Conservation (phyloP, 1,140 invertebrate species). For the Tetramorium simillimum region DNA sequence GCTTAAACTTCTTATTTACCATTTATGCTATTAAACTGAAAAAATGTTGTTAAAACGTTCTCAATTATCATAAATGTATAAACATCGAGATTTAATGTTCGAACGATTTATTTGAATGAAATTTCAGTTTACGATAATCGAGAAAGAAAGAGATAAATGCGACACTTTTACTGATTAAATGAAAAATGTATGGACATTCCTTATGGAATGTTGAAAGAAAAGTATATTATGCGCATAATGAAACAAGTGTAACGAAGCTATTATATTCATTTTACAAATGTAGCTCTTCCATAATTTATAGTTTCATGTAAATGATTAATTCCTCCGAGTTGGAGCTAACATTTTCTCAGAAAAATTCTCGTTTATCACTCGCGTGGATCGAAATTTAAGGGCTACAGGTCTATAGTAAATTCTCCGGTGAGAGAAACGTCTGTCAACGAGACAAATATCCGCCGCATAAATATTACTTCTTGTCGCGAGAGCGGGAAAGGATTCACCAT, state of each 20-base stretch:
- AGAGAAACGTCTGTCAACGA: constrained; percentile 43
- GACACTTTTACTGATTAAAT: background rate
- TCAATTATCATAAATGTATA: background rate
- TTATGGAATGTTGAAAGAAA: background rate
- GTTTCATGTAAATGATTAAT: background rate
- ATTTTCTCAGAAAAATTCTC: background rate
- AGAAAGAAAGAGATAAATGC: background rate
- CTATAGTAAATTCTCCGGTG: constrained; percentile 18
- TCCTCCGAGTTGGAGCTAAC: background rate
- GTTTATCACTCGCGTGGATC: constrained; percentile 1
- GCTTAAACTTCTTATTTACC: background rate
- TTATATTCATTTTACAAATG: constrained; percentile 12
- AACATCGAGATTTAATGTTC: background rate
- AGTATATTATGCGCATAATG: background rate
- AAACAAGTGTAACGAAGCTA: background rate
- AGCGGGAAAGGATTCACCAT: background rate
- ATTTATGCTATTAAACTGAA: background rate
- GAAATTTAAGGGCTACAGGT: constrained; percentile 16
- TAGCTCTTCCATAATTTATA: constrained; percentile 2
- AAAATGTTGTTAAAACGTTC: background rate
- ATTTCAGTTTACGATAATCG: background rate
- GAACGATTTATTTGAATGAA: background rate
- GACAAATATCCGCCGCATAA: constrained; percentile 57
- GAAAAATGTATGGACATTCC: background rate
- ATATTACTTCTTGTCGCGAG: constrained; percentile 41